These are phyloP conservation scores for Xylota segnis DNA, from an alignment of 2,888 invertebrate genomes.

Conservation along the genomic window DNA sequence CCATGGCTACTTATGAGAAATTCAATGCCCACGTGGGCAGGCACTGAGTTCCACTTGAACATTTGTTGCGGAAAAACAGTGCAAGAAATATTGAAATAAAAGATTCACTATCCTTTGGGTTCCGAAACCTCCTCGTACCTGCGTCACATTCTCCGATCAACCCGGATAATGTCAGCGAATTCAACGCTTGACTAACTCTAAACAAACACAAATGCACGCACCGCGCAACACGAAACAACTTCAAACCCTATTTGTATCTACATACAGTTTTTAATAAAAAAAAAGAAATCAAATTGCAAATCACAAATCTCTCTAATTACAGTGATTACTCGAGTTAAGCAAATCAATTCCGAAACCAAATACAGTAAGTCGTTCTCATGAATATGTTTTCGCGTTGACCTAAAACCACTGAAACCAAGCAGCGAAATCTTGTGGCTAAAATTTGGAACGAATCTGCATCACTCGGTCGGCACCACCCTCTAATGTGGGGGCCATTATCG, in stretches of 20 bases:
- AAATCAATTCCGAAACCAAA: conserved; percentile 64
- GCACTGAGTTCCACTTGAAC: no score
- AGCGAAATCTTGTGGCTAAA: conserved; percentile 28
- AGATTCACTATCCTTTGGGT: background rate
- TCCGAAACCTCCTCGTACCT: background rate
- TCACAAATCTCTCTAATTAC: conserved; percentile 62
- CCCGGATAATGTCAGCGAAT: background rate
- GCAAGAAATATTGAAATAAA: no score
- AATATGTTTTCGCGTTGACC: conserved; percentile 44
- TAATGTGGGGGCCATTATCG: conserved; percentile 57
- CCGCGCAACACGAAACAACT: background rate
- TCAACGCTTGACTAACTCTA: background rate
- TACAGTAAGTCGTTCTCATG: conserved; percentile 52
- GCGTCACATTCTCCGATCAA: background rate
- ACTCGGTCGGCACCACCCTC: conserved; percentile 39
- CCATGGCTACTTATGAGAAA: no score
- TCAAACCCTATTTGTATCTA: background rate
- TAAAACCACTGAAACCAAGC: conserved; percentile 38
- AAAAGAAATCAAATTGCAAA: conserved; percentile 10
- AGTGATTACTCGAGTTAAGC: conserved; percentile 53
- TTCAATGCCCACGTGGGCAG: no score
- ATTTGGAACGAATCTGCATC: conserved; percentile 57
- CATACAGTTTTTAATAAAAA: conserved; percentile 17
- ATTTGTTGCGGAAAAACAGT: no score
- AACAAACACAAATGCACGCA: conserved; percentile 2